Evolutionary conservation across 2,888 invertebrate species (phyloP).

Genomic region (Lasioglossum malachurum): DNA sequence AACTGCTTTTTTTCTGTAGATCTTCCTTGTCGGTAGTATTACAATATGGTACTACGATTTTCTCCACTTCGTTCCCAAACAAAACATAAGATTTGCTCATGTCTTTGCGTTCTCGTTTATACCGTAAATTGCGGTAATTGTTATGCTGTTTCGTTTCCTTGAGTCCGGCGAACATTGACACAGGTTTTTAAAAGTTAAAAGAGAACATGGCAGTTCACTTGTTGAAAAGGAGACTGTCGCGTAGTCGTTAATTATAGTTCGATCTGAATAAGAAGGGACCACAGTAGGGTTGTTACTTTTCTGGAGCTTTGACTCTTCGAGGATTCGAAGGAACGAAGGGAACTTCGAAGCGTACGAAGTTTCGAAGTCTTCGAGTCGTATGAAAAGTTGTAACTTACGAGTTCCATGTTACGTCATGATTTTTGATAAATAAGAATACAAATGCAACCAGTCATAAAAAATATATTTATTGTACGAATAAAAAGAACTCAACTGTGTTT

Average conservation of each 20-base stretch:
- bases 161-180: conserved; percentile 48
- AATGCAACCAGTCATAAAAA: too few relatives aligned
- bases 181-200: conserved; percentile 19
- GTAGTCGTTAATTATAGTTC: conserved; percentile 65
- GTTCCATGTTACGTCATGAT: too few relatives aligned
- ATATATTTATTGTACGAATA: too few relatives aligned
- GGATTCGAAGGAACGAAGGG: too few relatives aligned
- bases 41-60: conserved; percentile 6
- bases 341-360: too few relatives aligned
- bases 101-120: conserved; percentile 12
- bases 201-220: conserved; percentile 34
- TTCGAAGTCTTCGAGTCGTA: too few relatives aligned
- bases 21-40: conserved; percentile 27
- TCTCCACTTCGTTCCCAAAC: conserved; percentile 20
- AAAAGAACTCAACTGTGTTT: too few relatives aligned
- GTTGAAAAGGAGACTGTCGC: conserved; percentile 31
- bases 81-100: conserved; percentile 22
- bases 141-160: conserved; percentile 31
- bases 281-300: conserved; percentile 51
- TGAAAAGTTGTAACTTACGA: too few relatives aligned
- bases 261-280: conserved; percentile 75
- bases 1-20: conserved; percentile 27
- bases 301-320: too few relatives aligned
- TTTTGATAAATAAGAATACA: too few relatives aligned
- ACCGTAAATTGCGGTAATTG: conserved; percentile 14